Percentiles rank a stretch among this genome's conserved stretches.
Evolutionary conservation across 2,888 invertebrate species (phyloP).

Genomic region (Tipula lateralis): DNA sequence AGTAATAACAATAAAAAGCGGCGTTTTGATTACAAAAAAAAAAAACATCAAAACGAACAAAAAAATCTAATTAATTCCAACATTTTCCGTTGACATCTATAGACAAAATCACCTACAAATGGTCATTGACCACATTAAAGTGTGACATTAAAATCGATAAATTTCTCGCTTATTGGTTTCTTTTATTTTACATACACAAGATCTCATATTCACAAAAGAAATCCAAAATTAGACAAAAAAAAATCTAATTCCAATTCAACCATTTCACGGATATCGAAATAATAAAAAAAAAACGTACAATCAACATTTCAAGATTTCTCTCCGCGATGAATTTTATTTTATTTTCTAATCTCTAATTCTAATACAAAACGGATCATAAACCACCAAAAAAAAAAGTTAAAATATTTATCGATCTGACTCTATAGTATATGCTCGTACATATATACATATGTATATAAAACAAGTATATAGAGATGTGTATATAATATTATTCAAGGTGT

Average conservation of each 20-base stretch:
- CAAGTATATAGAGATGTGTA: not conserved
- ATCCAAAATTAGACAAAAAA: not conserved
- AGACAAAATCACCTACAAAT: slow-evolving; percentile 9
- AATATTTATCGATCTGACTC: slow-evolving; percentile 8
- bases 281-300: not conserved
- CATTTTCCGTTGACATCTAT: slow-evolving; percentile 11
- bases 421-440: no score
- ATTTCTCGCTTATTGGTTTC: slow-evolving; percentile 24
- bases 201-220: slow-evolving; percentile 12
- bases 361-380: slow-evolving; percentile 24
- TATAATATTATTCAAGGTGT: slow-evolving; percentile 26
- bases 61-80: slow-evolving; percentile 11
- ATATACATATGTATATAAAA: not conserved
- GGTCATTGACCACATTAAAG: slow-evolving; percentile 24
- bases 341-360: not conserved
- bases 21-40: not conserved
- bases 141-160: slow-evolving; percentile 24
- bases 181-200: not conserved
- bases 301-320: not conserved
- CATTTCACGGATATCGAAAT: not conserved
- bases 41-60: not conserved
- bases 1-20: slow-evolving; percentile 4
- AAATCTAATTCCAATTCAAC: not conserved
- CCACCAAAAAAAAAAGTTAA: not conserved
- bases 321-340: not conserved